Conservation (phyloP, 92 coral and sea anemone genomes). For the Epizoanthus ramosus region DNA sequence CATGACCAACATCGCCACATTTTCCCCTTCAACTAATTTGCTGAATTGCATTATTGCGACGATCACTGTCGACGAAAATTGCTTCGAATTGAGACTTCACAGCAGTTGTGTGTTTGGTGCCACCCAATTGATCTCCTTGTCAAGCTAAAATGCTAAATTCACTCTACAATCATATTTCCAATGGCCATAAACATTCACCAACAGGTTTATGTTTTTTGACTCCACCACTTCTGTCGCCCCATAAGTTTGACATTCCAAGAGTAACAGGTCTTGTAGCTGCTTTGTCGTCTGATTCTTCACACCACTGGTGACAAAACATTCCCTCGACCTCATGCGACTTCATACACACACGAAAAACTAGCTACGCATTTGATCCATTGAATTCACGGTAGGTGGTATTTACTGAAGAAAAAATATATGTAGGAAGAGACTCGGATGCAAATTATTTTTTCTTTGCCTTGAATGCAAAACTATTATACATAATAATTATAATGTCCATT, state of each 20-base stretch:
- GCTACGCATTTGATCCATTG: slow-evolving; percentile 25
- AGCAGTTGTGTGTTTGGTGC: background rate
- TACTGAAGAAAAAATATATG: no score
- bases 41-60: background rate
- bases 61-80: background rate
- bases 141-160: background rate
- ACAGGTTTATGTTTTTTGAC: slow-evolving; percentile 7
- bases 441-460: no score
- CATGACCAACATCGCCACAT: background rate
- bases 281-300: slow-evolving; percentile 34
- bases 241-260: slow-evolving; percentile 12
- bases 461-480: no score
- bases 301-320: slow-evolving; percentile 28
- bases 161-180: background rate
- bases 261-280: slow-evolving; percentile 26
- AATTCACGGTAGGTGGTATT: slow-evolving; percentile 32
- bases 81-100: background rate
- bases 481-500: no score
- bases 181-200: slow-evolving; percentile 2
- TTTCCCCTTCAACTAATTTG: slow-evolving; percentile 14
- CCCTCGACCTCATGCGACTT: slow-evolving; percentile 39
- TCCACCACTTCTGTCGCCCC: slow-evolving; percentile 9
- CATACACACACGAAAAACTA: slow-evolving; percentile 34
- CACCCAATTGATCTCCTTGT: slow-evolving; percentile 4
- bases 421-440: no score